Evolutionary conservation across 2,113 vertebrate species (phyloP).

Genomic region (Tragelaphus buxtoni): DNA sequence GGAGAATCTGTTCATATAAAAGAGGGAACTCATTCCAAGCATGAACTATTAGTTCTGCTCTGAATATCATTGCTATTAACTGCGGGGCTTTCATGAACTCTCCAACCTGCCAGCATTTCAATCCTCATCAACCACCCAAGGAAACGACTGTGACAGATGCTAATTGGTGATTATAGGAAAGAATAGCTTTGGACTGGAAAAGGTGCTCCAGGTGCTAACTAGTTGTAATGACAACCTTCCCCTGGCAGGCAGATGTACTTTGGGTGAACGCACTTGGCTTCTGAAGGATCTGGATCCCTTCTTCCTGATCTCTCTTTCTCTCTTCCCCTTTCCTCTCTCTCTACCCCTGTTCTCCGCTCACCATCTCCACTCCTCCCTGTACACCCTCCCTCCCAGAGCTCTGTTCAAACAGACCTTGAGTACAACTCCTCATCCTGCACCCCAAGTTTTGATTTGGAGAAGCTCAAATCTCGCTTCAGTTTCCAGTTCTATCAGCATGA

Average conservation of each 20-base stretch:
- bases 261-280: not conserved
- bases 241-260: not conserved
- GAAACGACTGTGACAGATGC: constrained; percentile 38
- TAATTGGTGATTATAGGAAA: constrained; percentile 66
- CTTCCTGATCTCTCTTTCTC: not conserved
- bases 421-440: not conserved
- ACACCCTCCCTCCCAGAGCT: not conserved
- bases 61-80: constrained; percentile 56
- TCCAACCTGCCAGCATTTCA: constrained; percentile 45
- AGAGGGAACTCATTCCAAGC: constrained; percentile 5
- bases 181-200: constrained; percentile 12
- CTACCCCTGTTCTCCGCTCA: accelerated
- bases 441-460: not conserved
- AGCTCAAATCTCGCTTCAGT: not conserved
- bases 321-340: not conserved
- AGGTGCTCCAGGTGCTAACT: not conserved
- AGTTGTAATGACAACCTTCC: not conserved
- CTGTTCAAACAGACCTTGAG: not conserved
- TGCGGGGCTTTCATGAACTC: not conserved
- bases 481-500: not conserved
- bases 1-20: constrained; percentile 1
- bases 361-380: not conserved
- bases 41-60: constrained; percentile 57
- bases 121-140: constrained; percentile 39
- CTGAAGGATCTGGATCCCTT: not conserved